phyloP scores from a whole-genome alignment of 2,113 vertebrate species.

The Leiothrix lutea region DNA sequence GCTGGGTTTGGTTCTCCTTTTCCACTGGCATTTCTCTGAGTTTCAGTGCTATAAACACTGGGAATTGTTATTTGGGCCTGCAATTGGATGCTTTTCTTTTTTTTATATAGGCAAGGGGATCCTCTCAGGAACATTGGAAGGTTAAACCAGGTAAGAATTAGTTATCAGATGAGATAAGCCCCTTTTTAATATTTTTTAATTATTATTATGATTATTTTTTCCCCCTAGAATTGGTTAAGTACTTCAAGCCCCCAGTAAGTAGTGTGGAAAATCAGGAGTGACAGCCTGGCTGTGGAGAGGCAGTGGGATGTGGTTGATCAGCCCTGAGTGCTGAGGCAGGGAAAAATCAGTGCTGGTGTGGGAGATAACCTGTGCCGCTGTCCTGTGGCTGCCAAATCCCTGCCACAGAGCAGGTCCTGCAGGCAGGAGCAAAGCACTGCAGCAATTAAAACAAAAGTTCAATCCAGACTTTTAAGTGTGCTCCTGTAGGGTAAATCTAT shows the following conservation, averaged over 20 bases:
- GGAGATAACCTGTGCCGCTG: not conserved
- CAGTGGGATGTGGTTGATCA: not conserved
- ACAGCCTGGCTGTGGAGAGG: not conserved
- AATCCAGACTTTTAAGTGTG: not conserved
- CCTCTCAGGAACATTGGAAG: not conserved
- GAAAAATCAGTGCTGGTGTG: not conserved
- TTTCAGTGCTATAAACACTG: fast-evolving
- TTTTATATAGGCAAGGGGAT: not conserved
- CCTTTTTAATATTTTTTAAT: no score
- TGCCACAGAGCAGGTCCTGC: not conserved
- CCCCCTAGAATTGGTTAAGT: not conserved
- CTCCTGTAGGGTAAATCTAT: not conserved
- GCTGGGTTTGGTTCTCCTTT: not conserved
- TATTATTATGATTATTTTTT: no score
- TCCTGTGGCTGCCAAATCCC: not conserved
- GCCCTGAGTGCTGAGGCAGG: not conserved
- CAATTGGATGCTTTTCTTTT: not conserved
- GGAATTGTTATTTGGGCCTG: not conserved
- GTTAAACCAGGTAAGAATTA: conserved; percentile 22
- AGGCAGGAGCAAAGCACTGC: not conserved
- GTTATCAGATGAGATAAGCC: not conserved
- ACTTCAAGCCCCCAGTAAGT: not conserved
- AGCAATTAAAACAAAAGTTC: not conserved
- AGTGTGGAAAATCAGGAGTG: not conserved
- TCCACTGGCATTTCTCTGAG: not conserved